A percentile compares a stretch with the other conserved stretches of the same genome.
Evolutionary conservation across 2,797 vertebrate genomes (phyloP).

Genomic region (Nyctibius grandis): DNA sequence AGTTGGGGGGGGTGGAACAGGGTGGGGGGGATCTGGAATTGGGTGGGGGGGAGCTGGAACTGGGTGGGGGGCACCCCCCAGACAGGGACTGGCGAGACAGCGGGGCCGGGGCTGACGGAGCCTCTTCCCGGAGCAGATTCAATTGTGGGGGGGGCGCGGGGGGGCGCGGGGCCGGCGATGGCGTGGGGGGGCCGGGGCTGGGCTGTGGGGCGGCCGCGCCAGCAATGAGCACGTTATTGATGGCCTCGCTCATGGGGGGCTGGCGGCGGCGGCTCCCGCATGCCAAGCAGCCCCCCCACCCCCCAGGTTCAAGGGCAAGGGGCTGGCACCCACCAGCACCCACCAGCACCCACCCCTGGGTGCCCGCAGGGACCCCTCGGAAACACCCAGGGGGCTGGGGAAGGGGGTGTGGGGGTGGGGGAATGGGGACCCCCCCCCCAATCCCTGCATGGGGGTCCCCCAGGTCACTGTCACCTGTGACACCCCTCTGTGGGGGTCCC

Average conservation of each 20-base stretch:
- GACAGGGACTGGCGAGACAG: background rate
- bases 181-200: no score
- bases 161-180: no score
- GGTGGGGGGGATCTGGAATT: no score
- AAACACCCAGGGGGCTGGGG: background rate
- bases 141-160: no score
- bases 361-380: background rate
- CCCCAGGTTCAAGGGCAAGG: no score
- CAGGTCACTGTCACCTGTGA: no score
- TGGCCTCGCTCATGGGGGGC: conserved; percentile 62
- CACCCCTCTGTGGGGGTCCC: no score
- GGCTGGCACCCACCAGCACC: no score
- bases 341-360: accelerated
- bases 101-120: conserved; percentile 42
- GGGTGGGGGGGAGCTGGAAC: no score
- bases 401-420: no score
- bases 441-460: background rate
- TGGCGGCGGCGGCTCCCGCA: background rate
- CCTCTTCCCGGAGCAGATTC: conserved; percentile 61
- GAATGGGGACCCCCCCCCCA: background rate
- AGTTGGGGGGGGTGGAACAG: no score
- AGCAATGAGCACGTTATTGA: conserved; percentile 69
- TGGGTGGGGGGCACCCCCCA: no score
- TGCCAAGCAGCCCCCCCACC: background rate
- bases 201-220: conserved; percentile 48